Evolutionary conservation across 1,140 invertebrate genomes (phyloP).

Genomic region (Lasioglossum albipes): DNA sequence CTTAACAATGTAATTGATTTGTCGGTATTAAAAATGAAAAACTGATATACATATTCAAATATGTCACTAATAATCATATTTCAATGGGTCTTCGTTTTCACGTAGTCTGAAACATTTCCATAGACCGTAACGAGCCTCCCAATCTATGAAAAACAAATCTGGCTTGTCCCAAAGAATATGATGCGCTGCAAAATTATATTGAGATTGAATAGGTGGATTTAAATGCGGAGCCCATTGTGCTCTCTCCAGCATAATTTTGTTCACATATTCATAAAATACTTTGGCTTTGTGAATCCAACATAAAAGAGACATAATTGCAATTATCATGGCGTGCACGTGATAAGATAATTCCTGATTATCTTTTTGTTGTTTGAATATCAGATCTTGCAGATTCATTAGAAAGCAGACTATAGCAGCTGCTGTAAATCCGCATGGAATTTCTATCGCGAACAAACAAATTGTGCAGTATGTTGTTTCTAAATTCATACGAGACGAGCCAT

Average conservation of each 20-base stretch:
- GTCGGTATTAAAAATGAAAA: neutral
- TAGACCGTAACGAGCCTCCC: conserved; percentile 82
- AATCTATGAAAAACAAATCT: conserved; percentile 83
- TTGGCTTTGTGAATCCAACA: conserved; percentile 82
- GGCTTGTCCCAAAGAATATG: conserved; percentile 83
- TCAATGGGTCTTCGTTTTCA: neutral
- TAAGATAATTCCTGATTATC: conserved; percentile 66
- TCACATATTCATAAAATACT: conserved; percentile 81
- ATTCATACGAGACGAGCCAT: conserved; percentile 77
- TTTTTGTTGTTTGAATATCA: conserved; percentile 70
- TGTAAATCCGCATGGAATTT: conserved; percentile 82
- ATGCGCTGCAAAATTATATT: conserved; percentile 80
- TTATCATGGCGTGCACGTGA: conserved; percentile 81
- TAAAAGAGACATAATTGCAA: conserved; percentile 81
- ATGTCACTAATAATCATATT: neutral
- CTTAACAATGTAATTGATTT: neutral
- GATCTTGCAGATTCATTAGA: conserved; percentile 81
- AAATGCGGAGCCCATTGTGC: conserved; percentile 82
- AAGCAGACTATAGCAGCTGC: conserved; percentile 81
- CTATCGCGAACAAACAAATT: conserved; percentile 80
- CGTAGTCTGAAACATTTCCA: conserved; percentile 81
- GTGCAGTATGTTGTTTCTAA: conserved; percentile 80
- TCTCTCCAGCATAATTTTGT: conserved; percentile 79
- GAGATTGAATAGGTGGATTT: conserved; percentile 81
- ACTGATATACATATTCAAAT: neutral